These are phyloP conservation scores for Prunella himalayana DNA, from an alignment of 2,113 vertebrate genomes.

Conservation along the genomic window DNA sequence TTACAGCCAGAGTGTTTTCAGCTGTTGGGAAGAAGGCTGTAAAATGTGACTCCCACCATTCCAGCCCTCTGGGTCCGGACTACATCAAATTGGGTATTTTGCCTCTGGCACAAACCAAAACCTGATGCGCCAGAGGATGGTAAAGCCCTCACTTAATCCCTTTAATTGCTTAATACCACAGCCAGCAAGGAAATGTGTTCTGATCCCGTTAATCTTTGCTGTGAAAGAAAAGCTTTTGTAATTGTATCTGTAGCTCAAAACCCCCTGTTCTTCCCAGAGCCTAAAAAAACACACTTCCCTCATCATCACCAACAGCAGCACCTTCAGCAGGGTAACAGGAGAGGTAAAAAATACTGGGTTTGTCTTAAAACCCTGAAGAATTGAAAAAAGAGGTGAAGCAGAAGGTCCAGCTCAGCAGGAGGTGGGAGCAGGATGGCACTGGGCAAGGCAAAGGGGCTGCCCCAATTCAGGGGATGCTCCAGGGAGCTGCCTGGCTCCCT, in stretches of 20 bases:
- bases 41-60: background rate
- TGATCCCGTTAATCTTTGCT: background rate
- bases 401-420: background rate
- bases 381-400: background rate
- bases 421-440: background rate
- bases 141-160: background rate
- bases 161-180: background rate
- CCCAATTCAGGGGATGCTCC: background rate
- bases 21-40: constrained; percentile 35
- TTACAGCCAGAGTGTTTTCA: background rate
- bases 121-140: background rate
- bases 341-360: background rate
- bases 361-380: background rate
- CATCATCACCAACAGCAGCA: fast-evolving
- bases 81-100: constrained; percentile 2
- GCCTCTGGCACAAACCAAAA: constrained; percentile 24
- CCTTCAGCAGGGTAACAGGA: background rate
- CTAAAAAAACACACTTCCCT: background rate
- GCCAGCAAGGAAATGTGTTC: background rate
- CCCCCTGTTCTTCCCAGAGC: background rate
- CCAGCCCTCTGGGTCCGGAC: background rate
- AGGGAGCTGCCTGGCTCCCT: background rate
- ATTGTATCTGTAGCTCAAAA: background rate
- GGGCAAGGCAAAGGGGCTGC: background rate
- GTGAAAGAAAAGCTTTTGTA: background rate